These are phyloP conservation scores for Lasioglossum lativentre DNA, from an alignment of 2,888 invertebrate species.

Conservation along the genomic window DNA sequence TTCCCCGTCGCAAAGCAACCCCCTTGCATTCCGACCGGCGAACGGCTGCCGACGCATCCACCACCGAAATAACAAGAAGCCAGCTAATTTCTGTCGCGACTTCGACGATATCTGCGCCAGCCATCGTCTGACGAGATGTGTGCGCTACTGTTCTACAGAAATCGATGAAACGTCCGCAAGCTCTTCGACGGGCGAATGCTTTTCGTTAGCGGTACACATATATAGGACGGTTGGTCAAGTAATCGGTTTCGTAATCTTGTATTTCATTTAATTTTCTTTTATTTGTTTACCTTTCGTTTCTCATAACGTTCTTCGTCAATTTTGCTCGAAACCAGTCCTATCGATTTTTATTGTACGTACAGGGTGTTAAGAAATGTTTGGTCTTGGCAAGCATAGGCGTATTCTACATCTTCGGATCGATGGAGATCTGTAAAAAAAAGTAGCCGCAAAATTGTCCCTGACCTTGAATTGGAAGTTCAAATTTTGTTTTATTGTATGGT, in stretches of 20 bases:
- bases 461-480: too few species aligned
- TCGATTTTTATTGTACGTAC: too few species aligned
- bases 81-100: slow-evolving; percentile 66
- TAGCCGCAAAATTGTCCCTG: too few species aligned
- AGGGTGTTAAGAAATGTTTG: too few species aligned
- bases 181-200: background rate
- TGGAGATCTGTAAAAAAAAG: too few species aligned
- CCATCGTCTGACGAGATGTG: background rate
- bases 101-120: slow-evolving; percentile 54
- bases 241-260: background rate
- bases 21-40: background rate
- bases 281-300: background rate
- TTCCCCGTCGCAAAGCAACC: background rate
- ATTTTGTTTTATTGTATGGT: too few species aligned
- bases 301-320: too few species aligned
- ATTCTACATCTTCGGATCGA: too few species aligned
- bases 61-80: slow-evolving; percentile 68
- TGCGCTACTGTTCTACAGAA: background rate
- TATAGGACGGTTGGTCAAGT: background rate
- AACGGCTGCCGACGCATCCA: slow-evolving; percentile 52
- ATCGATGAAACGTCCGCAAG: background rate
- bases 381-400: too few species aligned
- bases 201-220: background rate
- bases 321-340: too few species aligned
- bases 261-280: background rate